phyloP scores from a whole-genome alignment of 53 echinoderm and acorn worm species.

The Paracentrotus lividus region DNA sequence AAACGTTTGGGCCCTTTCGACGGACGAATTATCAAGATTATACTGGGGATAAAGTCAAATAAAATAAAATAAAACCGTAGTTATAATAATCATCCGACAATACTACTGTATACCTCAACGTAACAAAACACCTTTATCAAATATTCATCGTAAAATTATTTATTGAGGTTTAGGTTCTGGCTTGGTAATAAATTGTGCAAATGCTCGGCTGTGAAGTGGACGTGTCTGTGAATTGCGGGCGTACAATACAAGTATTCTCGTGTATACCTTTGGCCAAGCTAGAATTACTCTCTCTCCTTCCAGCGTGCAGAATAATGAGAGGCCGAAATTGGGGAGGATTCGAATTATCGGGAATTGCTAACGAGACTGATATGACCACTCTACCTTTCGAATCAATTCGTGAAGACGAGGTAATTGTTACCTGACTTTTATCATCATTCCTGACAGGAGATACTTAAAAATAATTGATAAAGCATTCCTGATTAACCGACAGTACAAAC shows the following conservation, averaged over 20 bases:
- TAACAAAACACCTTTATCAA: background rate
- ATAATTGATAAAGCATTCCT: background rate
- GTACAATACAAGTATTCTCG: background rate
- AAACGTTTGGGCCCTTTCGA: too few species aligned
- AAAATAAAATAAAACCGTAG: background rate
- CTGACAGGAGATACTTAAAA: background rate
- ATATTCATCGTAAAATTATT: background rate
- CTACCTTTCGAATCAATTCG: background rate
- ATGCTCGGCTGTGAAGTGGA: background rate
- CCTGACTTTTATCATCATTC: background rate
- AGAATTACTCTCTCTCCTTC: constrained; percentile 18
- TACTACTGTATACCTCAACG: background rate
- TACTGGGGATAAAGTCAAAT: background rate
- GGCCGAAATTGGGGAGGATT: background rate
- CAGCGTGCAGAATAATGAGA: constrained; percentile 13
- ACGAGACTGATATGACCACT: background rate
- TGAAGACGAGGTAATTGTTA: background rate
- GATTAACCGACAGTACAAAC: background rate
- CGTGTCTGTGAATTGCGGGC: too few species aligned
- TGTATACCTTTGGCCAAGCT: background rate
- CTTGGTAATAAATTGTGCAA: background rate
- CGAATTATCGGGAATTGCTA: background rate
- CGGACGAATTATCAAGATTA: too few species aligned
- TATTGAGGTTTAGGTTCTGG: background rate
- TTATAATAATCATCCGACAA: background rate